Evolutionary conservation across 2,797 vertebrate genomes (phyloP), one percentile per base, ranked within the genome.

Genomic region (Coreius guichenoti): DNA sequence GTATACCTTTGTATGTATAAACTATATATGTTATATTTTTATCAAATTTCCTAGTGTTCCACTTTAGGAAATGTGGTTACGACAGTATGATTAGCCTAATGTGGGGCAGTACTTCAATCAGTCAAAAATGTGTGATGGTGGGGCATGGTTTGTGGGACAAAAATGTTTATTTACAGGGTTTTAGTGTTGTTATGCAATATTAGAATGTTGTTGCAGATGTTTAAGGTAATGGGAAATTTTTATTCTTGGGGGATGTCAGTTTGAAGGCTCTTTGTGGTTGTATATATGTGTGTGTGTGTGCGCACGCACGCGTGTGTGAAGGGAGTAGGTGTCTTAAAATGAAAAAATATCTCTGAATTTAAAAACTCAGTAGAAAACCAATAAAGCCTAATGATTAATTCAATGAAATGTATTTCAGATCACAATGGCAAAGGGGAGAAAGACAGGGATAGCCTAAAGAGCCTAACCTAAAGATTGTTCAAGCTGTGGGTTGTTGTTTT

Each of bases 181-280:
- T 39, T 69, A n/a, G 21, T 70, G 68, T 70, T 43, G 21, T 70
- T 70, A 43, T 69, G 68, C 36, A 39, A 43, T 69, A 43, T 39
- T 43, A 69, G 36, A 23, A 69, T 43, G 36, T 21, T n/a, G 68
- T n/a, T 70, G 19, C 0, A 43, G 21, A 70, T 7, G 67, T 63
- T 26, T 61, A 61, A 17, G 13, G 49, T 51, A 16, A 51, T 19
- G 54, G 54, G 7, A 21, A 21, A 8, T 67, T 67, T 67, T 33
- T 67, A 31, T 65, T 21, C 17, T 56, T 21, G 21, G 54, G 21
- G 3, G 23, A 11, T 58, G 56, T 16, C 16, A 5, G 56, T n/a
- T 58, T 58, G 23, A 58, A 58, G 54, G 19, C 54, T 58, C 54
- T 58, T 58, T 36, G 39, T 39, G 39, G 4, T 5, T 39, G 39